Conservation (phyloP, 2,113 vertebrate genomes). For the Pollachius pollachius region DNA sequence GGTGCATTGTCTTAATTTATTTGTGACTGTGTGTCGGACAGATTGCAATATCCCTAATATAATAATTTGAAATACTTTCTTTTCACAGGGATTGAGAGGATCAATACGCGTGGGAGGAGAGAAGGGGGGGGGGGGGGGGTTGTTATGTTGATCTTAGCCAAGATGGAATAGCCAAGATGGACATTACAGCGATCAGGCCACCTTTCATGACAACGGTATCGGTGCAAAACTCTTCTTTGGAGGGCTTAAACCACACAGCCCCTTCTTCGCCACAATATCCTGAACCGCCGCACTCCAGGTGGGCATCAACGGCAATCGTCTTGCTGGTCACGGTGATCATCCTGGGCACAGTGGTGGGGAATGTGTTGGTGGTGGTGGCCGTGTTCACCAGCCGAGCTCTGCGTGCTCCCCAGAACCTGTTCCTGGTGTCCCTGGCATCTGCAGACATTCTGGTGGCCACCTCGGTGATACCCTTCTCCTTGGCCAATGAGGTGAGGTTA, state of each 20-base stretch:
- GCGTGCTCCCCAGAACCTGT: constrained; percentile 88
- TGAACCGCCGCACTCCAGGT: constrained; percentile 72
- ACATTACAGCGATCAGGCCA: constrained; percentile 26
- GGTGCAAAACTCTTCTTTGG: constrained; percentile 52
- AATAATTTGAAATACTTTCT: too few relatives aligned
- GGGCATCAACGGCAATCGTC: constrained; percentile 77
- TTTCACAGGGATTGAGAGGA: background rate
- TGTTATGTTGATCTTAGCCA: background rate
- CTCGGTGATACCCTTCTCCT: constrained; percentile 88
- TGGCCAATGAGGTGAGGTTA: constrained; percentile 89
- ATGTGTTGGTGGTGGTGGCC: constrained; percentile 79
- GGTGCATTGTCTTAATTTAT: too few relatives aligned
- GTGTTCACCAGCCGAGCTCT: constrained; percentile 86
- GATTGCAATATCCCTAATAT: too few relatives aligned
- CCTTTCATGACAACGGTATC: constrained; percentile 20
- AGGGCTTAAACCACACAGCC: constrained; percentile 29
- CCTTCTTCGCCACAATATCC: constrained; percentile 30
- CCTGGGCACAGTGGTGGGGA: constrained; percentile 79
- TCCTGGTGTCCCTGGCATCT: constrained; percentile 87
- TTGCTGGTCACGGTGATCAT: constrained; percentile 75
- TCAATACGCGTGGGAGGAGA: constrained; percentile 1
- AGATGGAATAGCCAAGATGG: constrained; percentile 46
- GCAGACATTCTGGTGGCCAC: constrained; percentile 91
- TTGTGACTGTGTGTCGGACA: too few relatives aligned
- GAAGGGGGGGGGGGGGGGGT: background rate